These are phyloP conservation scores for Halichondria panicea DNA, from an alignment of 37 sponge, comb jelly and placozoan species.

Conservation along the genomic window DNA sequence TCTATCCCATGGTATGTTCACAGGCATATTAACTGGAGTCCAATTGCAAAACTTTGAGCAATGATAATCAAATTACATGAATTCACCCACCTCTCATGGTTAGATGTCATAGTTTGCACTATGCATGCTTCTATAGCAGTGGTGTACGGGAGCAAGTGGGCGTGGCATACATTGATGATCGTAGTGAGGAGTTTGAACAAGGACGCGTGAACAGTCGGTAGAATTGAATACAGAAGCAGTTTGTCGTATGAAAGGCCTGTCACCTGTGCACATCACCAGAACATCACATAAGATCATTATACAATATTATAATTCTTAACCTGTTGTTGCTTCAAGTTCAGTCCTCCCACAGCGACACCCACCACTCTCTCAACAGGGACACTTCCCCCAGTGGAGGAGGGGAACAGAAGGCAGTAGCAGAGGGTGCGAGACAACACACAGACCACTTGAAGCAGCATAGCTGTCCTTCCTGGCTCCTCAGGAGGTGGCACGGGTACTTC, in stretches of 20 bases:
- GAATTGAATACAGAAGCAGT: conserved; percentile 1
- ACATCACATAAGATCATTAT: not conserved
- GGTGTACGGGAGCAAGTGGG: conserved; percentile 32
- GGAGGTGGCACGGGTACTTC: conserved; percentile 1
- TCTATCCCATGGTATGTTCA: too few relatives aligned
- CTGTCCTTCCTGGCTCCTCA: conserved; percentile 21
- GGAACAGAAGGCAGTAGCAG: conserved; percentile 11
- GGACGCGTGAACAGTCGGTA: conserved; percentile 17
- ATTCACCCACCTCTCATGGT: not conserved
- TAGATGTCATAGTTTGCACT: not conserved
- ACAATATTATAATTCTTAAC: not conserved
- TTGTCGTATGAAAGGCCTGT: conserved; percentile 1
- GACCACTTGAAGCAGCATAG: conserved; percentile 2
- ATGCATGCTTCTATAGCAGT: conserved; percentile 6
- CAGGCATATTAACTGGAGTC: too few relatives aligned
- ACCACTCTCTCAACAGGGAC: conserved; percentile 24
- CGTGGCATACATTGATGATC: conserved; percentile 2
- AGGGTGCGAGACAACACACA: conserved; percentile 6
- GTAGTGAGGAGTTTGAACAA: conserved; percentile 16
- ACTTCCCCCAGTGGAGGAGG: not conserved
- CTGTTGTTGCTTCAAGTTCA: conserved; percentile 6
- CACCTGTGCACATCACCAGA: not conserved
- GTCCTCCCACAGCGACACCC: conserved; percentile 8
- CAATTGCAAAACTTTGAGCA: too few relatives aligned
- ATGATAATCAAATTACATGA: not conserved